Conservation (phyloP, 1,140 invertebrate genomes). For the Lordiphosa stackelbergi region DNA sequence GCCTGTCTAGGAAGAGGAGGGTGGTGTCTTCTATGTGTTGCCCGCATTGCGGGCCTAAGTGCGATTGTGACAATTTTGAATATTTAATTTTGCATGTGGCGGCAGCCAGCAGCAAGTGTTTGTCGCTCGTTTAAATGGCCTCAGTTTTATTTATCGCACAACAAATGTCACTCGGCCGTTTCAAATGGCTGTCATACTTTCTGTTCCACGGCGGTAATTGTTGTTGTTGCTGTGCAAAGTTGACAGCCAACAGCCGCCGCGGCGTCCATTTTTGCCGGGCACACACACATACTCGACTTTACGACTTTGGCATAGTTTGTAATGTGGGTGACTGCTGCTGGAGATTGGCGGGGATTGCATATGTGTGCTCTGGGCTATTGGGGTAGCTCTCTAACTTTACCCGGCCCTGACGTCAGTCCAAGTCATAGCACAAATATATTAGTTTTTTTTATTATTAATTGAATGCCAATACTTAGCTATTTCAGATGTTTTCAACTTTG, state of each 20-base stretch:
- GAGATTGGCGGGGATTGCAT: too few species aligned
- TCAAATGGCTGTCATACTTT: conserved; percentile 38
- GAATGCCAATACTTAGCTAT: too few species aligned
- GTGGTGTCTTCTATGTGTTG: background rate
- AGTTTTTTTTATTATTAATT: too few species aligned
- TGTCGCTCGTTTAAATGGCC: conserved; percentile 46
- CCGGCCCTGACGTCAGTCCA: too few species aligned
- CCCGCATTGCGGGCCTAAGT: conserved; percentile 25
- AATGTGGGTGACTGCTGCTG: too few species aligned
- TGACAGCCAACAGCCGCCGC: conserved; percentile 10
- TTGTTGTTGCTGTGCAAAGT: background rate
- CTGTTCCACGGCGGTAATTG: conserved; percentile 6
- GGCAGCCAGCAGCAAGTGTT: conserved; percentile 18
- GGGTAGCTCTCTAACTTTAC: too few species aligned
- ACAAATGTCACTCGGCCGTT: conserved; percentile 66
- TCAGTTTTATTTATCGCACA: conserved; percentile 66
- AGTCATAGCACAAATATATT: too few species aligned
- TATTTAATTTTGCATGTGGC: conserved; percentile 64
- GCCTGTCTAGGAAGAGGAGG: conserved; percentile 1
- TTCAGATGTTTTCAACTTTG: too few species aligned
- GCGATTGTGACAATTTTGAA: conserved; percentile 39
- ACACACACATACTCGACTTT: conserved; percentile 5
- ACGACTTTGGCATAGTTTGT: conserved; percentile 1
- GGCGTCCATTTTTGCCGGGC: background rate
- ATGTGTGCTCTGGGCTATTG: too few species aligned